A percentile compares a stretch with the other conserved stretches of the same genome.
phyloP scores from a whole-genome alignment of 2,888 invertebrate genomes.

The Hemaris fuciformis region DNA sequence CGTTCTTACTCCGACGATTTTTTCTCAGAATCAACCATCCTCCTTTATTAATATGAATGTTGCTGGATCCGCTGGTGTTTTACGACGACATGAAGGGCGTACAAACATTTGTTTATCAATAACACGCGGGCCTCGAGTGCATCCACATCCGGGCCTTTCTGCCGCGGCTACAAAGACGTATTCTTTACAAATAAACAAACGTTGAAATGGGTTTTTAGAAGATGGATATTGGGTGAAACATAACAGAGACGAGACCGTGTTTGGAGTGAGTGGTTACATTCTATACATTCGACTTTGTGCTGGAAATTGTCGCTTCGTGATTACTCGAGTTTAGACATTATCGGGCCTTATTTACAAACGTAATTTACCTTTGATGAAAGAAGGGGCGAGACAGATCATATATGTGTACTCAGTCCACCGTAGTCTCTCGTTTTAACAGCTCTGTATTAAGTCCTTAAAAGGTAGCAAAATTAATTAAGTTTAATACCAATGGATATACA shows the following conservation, averaged over 20 bases:
- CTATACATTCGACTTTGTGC: not conserved
- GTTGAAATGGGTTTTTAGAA: not conserved
- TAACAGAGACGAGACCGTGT: not conserved
- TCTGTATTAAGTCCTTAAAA: too few relatives aligned
- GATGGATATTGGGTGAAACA: slow-evolving; percentile 2
- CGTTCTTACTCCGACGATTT: too few relatives aligned
- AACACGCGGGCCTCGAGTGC: slow-evolving; percentile 7
- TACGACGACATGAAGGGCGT: not conserved
- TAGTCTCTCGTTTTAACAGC: too few relatives aligned
- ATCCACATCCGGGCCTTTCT: slow-evolving; percentile 18
- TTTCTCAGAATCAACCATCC: not conserved
- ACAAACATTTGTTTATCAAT: not conserved
- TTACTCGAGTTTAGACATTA: not conserved
- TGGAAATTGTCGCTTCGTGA: not conserved
- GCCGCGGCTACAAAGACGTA: slow-evolving; percentile 2
- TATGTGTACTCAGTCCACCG: too few relatives aligned
- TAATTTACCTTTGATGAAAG: too few relatives aligned
- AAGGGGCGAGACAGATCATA: too few relatives aligned
- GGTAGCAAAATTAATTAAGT: too few relatives aligned
- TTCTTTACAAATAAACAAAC: slow-evolving; percentile 2
- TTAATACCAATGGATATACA: too few relatives aligned
- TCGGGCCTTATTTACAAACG: not conserved
- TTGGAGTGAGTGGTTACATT: not conserved
- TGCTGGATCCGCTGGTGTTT: not conserved
- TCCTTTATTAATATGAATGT: not conserved